phyloP scores from a whole-genome alignment of 2,113 vertebrate species.

The Onychostoma macrolepis region DNA sequence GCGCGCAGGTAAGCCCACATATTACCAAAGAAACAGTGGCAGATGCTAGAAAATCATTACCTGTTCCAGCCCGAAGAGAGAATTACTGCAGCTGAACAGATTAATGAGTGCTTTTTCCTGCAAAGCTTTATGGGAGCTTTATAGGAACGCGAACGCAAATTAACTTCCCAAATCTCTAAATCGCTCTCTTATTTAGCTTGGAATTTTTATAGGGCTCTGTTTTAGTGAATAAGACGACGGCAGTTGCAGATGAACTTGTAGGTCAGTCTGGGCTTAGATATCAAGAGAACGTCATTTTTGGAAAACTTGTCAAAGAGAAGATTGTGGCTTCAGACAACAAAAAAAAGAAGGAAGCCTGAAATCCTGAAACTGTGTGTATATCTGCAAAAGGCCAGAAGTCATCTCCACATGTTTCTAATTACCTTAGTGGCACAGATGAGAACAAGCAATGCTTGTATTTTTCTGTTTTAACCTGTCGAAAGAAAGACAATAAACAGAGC shows the following conservation, averaged over 20 bases:
- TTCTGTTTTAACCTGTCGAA: slow-evolving; percentile 8
- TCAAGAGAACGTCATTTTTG: background rate
- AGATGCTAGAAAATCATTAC: background rate
- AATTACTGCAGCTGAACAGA: background rate
- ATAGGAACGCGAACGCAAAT: background rate
- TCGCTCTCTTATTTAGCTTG: background rate
- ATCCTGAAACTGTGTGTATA: background rate
- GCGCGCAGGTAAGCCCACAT: background rate
- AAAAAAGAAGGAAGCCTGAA: background rate
- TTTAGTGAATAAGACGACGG: background rate
- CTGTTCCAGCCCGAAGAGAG: background rate
- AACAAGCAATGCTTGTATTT: slow-evolving; percentile 28
- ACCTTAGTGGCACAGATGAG: background rate
- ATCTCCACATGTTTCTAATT: slow-evolving; percentile 37
- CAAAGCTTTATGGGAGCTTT: background rate
- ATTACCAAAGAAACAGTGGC: background rate
- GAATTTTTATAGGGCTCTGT: background rate
- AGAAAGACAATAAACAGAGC: slow-evolving; percentile 19
- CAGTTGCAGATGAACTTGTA: background rate
- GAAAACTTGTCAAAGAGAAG: background rate
- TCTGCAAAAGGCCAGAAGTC: background rate
- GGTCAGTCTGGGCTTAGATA: background rate
- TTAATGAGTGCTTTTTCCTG: background rate
- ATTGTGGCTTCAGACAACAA: background rate
- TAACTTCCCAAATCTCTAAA: background rate